These are phyloP conservation scores for Pseudoips prasinana DNA, from an alignment of 2,888 invertebrate species.

Conservation along the genomic window DNA sequence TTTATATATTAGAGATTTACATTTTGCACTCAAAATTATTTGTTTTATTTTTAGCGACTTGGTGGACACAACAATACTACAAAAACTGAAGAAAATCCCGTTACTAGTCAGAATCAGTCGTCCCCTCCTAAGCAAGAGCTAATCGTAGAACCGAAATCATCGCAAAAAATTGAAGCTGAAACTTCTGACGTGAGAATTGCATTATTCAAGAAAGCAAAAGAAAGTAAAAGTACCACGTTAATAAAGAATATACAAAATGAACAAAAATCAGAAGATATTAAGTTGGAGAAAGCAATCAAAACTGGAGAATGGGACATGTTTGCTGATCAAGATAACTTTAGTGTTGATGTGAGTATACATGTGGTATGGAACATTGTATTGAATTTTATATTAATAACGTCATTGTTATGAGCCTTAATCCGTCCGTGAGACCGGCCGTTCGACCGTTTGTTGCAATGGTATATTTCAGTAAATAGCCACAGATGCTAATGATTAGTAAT, in stretches of 20 bases:
- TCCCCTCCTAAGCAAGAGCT: conserved; percentile 9
- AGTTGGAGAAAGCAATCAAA: conserved; percentile 53
- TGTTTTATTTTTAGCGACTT: conserved; percentile 33
- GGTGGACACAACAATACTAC: conserved; percentile 28
- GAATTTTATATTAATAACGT: too few relatives aligned
- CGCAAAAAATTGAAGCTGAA: too few relatives aligned
- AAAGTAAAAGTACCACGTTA: conserved; percentile 5
- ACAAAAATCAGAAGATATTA: conserved; percentile 38
- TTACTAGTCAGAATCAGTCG: too few relatives aligned
- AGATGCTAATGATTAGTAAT: too few relatives aligned
- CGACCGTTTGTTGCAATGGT: too few relatives aligned
- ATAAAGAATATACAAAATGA: conserved; percentile 32
- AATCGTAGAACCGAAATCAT: too few relatives aligned
- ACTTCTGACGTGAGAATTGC: background rate
- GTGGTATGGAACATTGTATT: background rate
- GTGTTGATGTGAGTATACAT: conserved; percentile 57
- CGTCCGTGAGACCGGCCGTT: too few relatives aligned
- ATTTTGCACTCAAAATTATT: too few relatives aligned
- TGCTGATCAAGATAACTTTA: conserved; percentile 93
- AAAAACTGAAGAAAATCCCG: conserved; percentile 9
- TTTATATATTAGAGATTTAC: too few relatives aligned
- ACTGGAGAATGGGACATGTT: conserved; percentile 93
- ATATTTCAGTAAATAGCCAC: too few relatives aligned
- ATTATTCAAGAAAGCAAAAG: conserved; percentile 10
- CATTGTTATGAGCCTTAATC: too few relatives aligned